These are phyloP conservation scores for Heliconius charithonia DNA, from an alignment of 2,888 invertebrate species.

Conservation along the genomic window DNA sequence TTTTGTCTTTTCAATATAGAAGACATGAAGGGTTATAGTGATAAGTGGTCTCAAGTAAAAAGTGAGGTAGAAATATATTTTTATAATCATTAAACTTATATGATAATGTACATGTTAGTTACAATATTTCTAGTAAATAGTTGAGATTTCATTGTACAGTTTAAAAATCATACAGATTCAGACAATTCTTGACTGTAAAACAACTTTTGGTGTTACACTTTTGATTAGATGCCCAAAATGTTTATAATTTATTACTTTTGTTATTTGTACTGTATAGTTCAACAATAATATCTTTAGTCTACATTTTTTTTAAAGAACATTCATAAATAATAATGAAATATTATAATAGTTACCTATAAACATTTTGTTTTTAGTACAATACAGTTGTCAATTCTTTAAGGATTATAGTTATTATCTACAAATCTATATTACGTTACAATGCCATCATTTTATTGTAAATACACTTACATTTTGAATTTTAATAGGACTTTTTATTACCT, in stretches of 20 bases:
- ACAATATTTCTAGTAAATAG: conserved; percentile 10
- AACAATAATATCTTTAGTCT: background rate
- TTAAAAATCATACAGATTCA: background rate
- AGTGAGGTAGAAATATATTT: conserved; percentile 35
- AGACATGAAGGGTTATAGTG: conserved; percentile 16
- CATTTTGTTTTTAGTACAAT: conserved; percentile 38
- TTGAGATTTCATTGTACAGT: background rate
- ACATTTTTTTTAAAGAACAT: background rate
- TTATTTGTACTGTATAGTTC: conserved; percentile 10
- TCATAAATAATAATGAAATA: background rate
- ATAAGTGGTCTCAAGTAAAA: conserved; percentile 30
- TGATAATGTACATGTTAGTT: conserved; percentile 11
- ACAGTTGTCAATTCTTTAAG: conserved; percentile 27
- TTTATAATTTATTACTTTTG: background rate
- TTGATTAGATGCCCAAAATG: background rate
- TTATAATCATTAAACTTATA: conserved; percentile 33
- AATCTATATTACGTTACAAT: conserved; percentile 40
- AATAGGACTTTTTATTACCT: conserved; percentile 32
- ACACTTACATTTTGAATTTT: conserved; percentile 43
- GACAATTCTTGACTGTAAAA: background rate
- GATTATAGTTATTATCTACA: conserved; percentile 28
- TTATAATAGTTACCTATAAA: conserved; percentile 37
- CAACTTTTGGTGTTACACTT: background rate
- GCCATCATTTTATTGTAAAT: conserved; percentile 49
- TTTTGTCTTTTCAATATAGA: conserved; percentile 5